phyloP scores from a whole-genome alignment of 2,888 invertebrate species.

The Ophion ventricosus region DNA sequence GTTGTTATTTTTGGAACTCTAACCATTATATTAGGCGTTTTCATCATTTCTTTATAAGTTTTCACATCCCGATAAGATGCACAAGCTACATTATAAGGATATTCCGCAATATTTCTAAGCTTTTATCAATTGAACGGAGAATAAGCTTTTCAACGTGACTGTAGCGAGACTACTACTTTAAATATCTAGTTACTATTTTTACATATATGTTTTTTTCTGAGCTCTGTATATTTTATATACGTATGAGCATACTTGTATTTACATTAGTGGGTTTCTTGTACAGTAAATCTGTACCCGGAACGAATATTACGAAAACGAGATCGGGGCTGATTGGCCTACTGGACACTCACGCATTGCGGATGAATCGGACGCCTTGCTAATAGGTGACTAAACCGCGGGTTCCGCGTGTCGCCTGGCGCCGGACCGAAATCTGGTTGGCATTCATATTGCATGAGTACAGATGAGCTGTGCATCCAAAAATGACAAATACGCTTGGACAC shows the following conservation, averaged over 20 bases:
- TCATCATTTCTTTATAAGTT: too few species aligned
- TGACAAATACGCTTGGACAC: not conserved
- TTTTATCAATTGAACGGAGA: too few species aligned
- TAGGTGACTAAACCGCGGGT: slow-evolving; percentile 53
- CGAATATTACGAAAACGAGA: slow-evolving; percentile 50
- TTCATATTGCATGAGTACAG: not conserved
- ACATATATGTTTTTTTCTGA: not conserved
- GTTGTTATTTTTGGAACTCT: too few species aligned
- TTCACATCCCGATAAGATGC: too few species aligned
- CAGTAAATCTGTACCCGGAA: not conserved
- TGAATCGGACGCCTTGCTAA: slow-evolving; percentile 35
- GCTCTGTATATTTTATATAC: not conserved
- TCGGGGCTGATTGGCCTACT: not conserved
- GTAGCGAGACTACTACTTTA: too few species aligned
- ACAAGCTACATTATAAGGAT: too few species aligned
- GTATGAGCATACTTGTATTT: not conserved
- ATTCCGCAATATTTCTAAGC: too few species aligned
- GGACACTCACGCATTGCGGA: slow-evolving; percentile 28
- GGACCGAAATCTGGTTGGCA: not conserved
- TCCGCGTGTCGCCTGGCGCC: slow-evolving; percentile 53
- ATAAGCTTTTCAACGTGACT: too few species aligned
- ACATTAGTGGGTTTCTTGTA: not conserved
- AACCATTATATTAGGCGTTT: too few species aligned
- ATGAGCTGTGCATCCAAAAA: not conserved
- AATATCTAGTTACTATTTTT: not conserved